Conservation (phyloP, 2,888 invertebrate genomes). For the Junonia oenone region DNA sequence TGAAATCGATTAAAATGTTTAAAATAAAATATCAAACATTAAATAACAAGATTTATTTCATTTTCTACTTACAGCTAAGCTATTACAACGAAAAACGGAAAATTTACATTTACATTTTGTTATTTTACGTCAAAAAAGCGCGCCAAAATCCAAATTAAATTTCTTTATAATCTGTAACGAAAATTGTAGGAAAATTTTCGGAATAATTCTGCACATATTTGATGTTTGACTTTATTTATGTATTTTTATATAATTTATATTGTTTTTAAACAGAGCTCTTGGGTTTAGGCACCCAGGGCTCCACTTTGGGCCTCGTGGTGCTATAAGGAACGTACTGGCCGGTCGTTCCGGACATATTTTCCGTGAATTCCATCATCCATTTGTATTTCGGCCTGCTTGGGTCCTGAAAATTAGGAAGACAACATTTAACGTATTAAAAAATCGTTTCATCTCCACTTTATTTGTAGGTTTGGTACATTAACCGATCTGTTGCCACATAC, state of each 20-base stretch:
- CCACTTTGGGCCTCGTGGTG: conserved; percentile 91
- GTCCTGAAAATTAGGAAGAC: too few species aligned
- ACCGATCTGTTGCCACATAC: too few species aligned
- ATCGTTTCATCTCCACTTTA: too few species aligned
- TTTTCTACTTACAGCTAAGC: conserved; percentile 59
- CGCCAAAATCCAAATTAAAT: too few species aligned
- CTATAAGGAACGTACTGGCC: conserved; percentile 93
- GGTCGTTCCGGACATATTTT: conserved; percentile 91
- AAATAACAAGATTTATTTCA: conserved; percentile 43
- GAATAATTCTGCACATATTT: too few species aligned
- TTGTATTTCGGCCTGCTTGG: conserved; percentile 86
- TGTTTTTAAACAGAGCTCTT: too few species aligned
- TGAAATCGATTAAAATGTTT: too few species aligned
- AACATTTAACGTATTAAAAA: too few species aligned
- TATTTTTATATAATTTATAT: conserved; percentile 32
- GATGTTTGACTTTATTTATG: neutral
- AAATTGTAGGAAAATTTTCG: neutral
- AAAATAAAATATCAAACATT: conserved; percentile 9
- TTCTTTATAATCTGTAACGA: neutral
- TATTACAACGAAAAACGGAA: conserved; percentile 21
- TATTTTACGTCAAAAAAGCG: neutral
- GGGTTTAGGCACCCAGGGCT: conserved; percentile 86
- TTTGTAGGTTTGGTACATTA: too few species aligned
- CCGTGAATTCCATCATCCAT: conserved; percentile 92
- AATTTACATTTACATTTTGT: neutral